Base-by-base conservation (phyloP, 2,888 invertebrate species). In the Eudemis profundana region DNA sequence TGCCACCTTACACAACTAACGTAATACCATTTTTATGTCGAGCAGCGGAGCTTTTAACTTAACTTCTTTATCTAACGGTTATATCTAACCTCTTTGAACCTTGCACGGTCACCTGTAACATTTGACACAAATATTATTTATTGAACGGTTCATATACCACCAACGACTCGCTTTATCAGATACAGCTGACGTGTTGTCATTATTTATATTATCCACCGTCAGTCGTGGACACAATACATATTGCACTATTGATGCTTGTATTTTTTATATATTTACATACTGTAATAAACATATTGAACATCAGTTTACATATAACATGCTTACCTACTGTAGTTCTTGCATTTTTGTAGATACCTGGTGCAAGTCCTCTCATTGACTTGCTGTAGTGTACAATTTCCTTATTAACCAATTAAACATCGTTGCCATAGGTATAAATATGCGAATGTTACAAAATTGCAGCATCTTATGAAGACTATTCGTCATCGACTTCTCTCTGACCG, bases 381-480 rank as follows among this genome's bases (percentile, higher is more conserved):
- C 10, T 59, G 57, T 72, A 69, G 60, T 67, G 59, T 71, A 62
- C 74, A 70, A 76, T 78, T 79, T 77, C 76, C 75, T 77, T 81
- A 80, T 83, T 87, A 89, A 89, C 85, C 85, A 82, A 87, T 88
- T 85, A 70, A 81, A 84, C 86, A 77, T 89, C 88, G 76, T 90
- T 90, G 89, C 89, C 86, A 85, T 90, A 90, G 90, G 90, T 90
- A 87, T 90, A 90, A 90, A 89, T 90, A 88, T 90, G 88, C 83
- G 88, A 90, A 89, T 90, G 83, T 90, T 90, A 90, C 89, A 90
- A 90, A 90, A 89, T 94, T 94, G 93, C 94, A 94, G 94, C 94
- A 92, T 94, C 94, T 89, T 94, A 93, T 93, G 94, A 94, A 93
- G 94, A 94, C 91, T 94, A 94, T 93, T 94, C 94, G 84, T 94